Base-by-base conservation (phyloP, 2,888 invertebrate species). In the Caenorhabditis uteleia region DNA sequence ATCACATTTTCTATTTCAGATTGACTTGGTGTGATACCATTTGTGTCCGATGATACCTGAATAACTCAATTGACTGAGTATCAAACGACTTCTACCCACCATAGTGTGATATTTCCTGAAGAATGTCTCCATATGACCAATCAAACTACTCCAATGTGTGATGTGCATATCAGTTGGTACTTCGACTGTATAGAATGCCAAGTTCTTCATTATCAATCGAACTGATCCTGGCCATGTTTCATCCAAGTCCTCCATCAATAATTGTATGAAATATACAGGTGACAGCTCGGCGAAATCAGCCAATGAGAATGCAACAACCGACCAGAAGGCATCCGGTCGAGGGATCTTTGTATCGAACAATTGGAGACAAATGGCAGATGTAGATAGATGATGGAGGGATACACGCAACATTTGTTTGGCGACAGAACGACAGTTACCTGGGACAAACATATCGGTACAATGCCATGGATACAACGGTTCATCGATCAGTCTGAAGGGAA, bases 381-480 rank as follows among this genome's bases (percentile, higher is more conserved):
- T 94, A 0, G 95, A 93, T 51, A 98, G 87, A 85, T 97, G 82
- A 84, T 98, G 97, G 51, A 98, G 87, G 64, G 93, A 91, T 84
- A 95, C 97, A 75, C 98, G 89, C 61, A 98, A 87, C 86, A 97
- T 95, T 86, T 98, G 98, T 84, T 94, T 90, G 21, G 95, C 95
- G 26, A 97, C 94, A 83, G 93, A 93, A 68, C 92, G 90, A 3
- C 92, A 92, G 82, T 94, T 93, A 62, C 95, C 95, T 0, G 97
- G 94, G 70, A 95, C 87, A 68, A 95, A 91, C 36, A 92, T 68
- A 18, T 78, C 77, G 2, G 73, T 67, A 14, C 74, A 72, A 46
- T 83, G 79, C 83, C 83, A 83, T 8, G 83, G 79, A 47, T 78
- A 82, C 48, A 77, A 68, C 2, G 83, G 77, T 21, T 72, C 59